Percentiles rank a stretch among this genome's conserved stretches.
Conservation (phyloP, 2,113 vertebrate genomes). For the Scophthalmus maximus region DNA sequence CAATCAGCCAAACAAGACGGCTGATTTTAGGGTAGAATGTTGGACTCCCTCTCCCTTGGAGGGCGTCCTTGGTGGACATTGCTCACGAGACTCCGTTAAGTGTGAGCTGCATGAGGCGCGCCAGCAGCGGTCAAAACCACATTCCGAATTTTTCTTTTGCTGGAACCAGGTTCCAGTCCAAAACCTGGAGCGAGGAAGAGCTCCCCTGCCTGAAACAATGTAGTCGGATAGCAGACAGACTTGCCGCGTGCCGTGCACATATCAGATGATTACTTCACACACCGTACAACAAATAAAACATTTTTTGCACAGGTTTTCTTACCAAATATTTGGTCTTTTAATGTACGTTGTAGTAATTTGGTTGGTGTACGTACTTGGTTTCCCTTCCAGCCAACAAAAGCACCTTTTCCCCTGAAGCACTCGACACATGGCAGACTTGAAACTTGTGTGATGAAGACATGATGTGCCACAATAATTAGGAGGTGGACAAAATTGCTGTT, state of each 20-base stretch:
- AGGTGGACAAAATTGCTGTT: slow-evolving; percentile 96
- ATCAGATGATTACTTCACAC: slow-evolving; percentile 18
- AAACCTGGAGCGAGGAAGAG: slow-evolving; percentile 27
- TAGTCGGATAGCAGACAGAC: slow-evolving; percentile 19
- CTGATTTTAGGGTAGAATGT: slow-evolving; percentile 77
- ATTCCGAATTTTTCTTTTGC: slow-evolving; percentile 51
- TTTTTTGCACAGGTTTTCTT: neutral
- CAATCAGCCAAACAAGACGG: slow-evolving; percentile 84
- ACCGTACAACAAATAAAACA: slow-evolving; percentile 7
- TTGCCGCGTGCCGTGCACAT: neutral
- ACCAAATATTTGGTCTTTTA: neutral
- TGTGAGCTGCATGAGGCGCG: slow-evolving; percentile 45
- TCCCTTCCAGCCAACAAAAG: slow-evolving; percentile 10
- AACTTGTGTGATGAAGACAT: slow-evolving; percentile 99
- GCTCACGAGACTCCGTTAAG: slow-evolving; percentile 81
- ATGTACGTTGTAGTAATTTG: slow-evolving; percentile 17
- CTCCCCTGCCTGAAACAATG: slow-evolving; percentile 18
- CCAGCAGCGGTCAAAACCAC: slow-evolving; percentile 62
- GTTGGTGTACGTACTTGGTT: neutral
- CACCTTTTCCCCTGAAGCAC: slow-evolving; percentile 78
- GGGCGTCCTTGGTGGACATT: slow-evolving; percentile 67
- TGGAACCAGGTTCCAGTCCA: slow-evolving; percentile 41
- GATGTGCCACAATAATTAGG: slow-evolving; percentile 99
- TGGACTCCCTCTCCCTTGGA: slow-evolving; percentile 71
- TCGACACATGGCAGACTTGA: slow-evolving; percentile 92